Base-by-base conservation (phyloP, 2,888 invertebrate genomes). In the Drosophila kuntzei region DNA sequence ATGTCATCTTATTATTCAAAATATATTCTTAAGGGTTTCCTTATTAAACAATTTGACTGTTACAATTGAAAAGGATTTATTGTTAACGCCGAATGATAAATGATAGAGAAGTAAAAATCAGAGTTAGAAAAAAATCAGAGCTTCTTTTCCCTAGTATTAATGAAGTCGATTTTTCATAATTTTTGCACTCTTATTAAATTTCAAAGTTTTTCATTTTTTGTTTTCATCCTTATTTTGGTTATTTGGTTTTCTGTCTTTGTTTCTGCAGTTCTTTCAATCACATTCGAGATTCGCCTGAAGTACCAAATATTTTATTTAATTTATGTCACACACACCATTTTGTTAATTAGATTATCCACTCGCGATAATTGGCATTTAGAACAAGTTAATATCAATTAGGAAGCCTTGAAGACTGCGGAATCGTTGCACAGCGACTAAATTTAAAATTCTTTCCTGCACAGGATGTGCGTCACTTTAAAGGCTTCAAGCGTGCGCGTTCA, bases 311-410 rank as follows among this genome's bases (percentile, higher is more conserved):
- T 58, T 25, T 12, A 39, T 65, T 39, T 36, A 37, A 71, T 46
- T 63, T 47, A 7, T 14, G 14, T 20, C 16, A 25, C 36, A 29
- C 43, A 86, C 89, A 90, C 90, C 90, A 90, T 90, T 89, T 89
- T 84, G 61, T 81, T 81, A 86, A 86, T 89, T 85, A 59, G 74
- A 89, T 90, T 90, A 81, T 69, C 55, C 79, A 67, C 69, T 57
- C 74, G 72, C 78, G 74, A 72, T 69, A 76, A 79, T 81, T 87
- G 69, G 69, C 80, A 85, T 79, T 86, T 78, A 72, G 43, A 63
- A 66, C 8, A 39, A 51, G 49, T 57, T 66, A 65, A 74, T 71
- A 64, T 68, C 7, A 57, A 70, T 72, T 76, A 60, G 49, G 41
- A 22, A 29, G 22, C 7, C 22, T 59, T 3, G 6, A 41, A 32